A percentile compares a stretch with the other conserved stretches of the same genome.
Evolutionary conservation across 2,888 invertebrate species (phyloP).

Genomic region (Epistrophella euchroma): DNA sequence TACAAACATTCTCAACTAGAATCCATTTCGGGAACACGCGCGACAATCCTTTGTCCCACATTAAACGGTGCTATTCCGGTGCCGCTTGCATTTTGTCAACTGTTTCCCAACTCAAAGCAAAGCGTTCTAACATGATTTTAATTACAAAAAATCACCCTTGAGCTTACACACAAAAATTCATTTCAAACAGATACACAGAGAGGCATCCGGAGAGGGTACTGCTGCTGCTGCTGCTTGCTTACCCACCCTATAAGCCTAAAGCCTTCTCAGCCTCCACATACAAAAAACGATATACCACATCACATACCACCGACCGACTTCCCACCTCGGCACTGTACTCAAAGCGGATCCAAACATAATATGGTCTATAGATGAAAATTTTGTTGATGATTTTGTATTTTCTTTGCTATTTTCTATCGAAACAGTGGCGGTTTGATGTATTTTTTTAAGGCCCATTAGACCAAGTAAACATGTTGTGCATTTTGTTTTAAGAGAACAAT

Average conservation of each 20-base stretch:
- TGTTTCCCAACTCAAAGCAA: constrained; percentile 71
- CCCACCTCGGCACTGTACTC: constrained; percentile 66
- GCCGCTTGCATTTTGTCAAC: constrained; percentile 75
- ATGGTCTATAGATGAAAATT: constrained; percentile 69
- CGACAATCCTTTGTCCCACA: constrained; percentile 72
- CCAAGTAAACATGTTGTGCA: neutral
- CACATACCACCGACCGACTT: constrained; percentile 25
- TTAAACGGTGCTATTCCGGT: constrained; percentile 73
- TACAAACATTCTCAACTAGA: constrained; percentile 67
- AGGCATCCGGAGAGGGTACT: constrained; percentile 41
- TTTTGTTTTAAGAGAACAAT: too few relatives aligned
- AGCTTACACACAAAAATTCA: constrained; percentile 74
- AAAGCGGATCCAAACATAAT: constrained; percentile 73
- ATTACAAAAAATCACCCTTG: constrained; percentile 76
- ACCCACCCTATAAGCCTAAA: constrained; percentile 63
- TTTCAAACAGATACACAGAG: constrained; percentile 70
- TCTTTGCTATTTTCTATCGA: constrained; percentile 60
- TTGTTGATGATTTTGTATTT: constrained; percentile 73
- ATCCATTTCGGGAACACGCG: constrained; percentile 60
- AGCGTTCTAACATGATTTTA: constrained; percentile 76
- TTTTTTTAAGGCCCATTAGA: neutral
- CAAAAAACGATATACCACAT: neutral
- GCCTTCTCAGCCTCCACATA: constrained; percentile 36
- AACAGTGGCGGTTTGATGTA: neutral
- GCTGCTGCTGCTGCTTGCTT: constrained; percentile 13